Percentiles rank a stretch among this genome's conserved stretches.
Evolutionary conservation across 2,113 vertebrate genomes (phyloP).

Genomic region (Todiramphus chloris): DNA sequence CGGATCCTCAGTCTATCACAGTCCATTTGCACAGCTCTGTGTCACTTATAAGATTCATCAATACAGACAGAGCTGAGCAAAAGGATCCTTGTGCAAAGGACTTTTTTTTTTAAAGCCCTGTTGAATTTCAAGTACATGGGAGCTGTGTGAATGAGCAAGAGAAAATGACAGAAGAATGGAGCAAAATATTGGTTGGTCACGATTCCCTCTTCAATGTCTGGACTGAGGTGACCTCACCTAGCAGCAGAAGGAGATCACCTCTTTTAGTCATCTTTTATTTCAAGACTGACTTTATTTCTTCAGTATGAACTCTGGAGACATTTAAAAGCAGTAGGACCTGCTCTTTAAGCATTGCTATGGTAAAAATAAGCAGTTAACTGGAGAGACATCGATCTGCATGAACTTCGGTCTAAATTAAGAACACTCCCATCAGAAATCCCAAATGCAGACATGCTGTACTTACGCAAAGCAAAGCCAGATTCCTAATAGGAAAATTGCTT

Average conservation of each 20-base stretch:
- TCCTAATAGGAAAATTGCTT: constrained; percentile 34
- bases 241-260: background rate
- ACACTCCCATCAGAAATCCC: constrained; percentile 31
- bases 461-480: constrained; percentile 27
- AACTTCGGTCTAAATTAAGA: constrained; percentile 45
- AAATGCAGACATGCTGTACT: background rate
- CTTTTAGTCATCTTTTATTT: background rate
- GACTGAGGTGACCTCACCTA: background rate
- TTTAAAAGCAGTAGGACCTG: background rate
- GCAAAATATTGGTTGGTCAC: background rate
- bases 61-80: background rate
- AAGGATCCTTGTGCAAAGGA: background rate
- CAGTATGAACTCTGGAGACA: background rate
- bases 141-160: background rate
- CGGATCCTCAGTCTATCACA: fast-evolving
- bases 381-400: background rate
- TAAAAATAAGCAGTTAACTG: background rate
- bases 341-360: background rate
- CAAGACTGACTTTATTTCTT: background rate
- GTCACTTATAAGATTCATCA: background rate
- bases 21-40: background rate
- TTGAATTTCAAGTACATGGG: background rate
- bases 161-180: background rate
- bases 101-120: background rate
- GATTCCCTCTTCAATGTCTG: background rate